Conservation (phyloP, 2,113 vertebrate genomes). For the Lophius piscatorius region DNA sequence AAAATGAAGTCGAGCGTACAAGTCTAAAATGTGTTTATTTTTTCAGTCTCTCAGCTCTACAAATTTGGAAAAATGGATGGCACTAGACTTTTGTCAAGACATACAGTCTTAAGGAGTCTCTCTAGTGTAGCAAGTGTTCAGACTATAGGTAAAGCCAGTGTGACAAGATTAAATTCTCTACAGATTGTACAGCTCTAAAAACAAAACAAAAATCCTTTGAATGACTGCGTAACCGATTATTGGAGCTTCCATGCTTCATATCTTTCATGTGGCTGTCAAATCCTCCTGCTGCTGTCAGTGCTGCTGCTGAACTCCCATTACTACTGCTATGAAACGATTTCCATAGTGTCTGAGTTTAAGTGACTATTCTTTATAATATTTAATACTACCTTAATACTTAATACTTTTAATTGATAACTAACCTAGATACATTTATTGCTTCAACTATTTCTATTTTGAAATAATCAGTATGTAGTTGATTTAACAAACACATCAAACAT, state of each 20-base stretch:
- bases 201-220: slow-evolving; percentile 33
- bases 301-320: slow-evolving; percentile 26
- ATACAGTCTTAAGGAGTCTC: too few relatives aligned
- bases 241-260: slow-evolving; percentile 11
- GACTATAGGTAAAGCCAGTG: slow-evolving; percentile 5
- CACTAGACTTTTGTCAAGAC: too few relatives aligned
- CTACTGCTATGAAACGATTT: slow-evolving; percentile 4
- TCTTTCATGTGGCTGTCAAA: slow-evolving; percentile 44
- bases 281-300: slow-evolving; percentile 25
- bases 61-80: too few relatives aligned
- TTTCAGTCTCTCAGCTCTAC: too few relatives aligned
- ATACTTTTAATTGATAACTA: too few relatives aligned
- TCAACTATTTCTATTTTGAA: neutral
- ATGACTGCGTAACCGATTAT: slow-evolving; percentile 35
- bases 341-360: slow-evolving; percentile 21
- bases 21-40: too few relatives aligned
- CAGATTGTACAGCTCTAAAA: slow-evolving; percentile 7
- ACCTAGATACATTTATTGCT: neutral
- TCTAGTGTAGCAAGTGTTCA: neutral
- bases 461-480: slow-evolving; percentile 10
- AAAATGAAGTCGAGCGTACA: neutral
- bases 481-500: slow-evolving; percentile 19
- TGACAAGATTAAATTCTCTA: slow-evolving; percentile 13
- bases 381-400: neutral
- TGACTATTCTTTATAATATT: slow-evolving; percentile 16